phyloP scores from a whole-genome alignment of 2,113 vertebrate species.

The Aspidoscelis tigris region DNA sequence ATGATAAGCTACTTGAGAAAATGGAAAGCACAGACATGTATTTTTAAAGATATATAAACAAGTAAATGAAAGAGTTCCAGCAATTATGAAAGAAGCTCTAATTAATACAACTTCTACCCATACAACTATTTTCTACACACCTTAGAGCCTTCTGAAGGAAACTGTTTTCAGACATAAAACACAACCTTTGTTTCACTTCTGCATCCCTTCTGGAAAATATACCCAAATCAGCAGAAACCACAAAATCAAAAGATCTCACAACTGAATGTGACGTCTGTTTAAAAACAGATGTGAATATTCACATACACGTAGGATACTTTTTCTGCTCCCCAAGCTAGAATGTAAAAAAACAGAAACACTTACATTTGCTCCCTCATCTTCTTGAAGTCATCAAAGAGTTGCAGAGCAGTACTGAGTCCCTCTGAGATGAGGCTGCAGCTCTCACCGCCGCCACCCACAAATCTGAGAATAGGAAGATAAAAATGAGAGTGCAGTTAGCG shows the following conservation, averaged over 20 bases:
- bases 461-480: slow-evolving; percentile 68
- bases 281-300: not conserved
- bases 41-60: not conserved
- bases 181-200: not conserved
- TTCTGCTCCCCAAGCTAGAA: rapidly evolving
- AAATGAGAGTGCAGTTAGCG: not conserved
- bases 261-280: not conserved
- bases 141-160: not conserved
- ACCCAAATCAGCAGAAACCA: not conserved
- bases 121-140: not conserved
- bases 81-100: not conserved
- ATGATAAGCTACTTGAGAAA: not conserved
- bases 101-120: not conserved
- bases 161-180: not conserved
- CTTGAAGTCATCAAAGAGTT: slow-evolving; percentile 94
- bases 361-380: slow-evolving; percentile 96
- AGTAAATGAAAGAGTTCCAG: not conserved
- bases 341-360: slow-evolving; percentile 50
- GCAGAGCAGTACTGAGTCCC: slow-evolving; percentile 90
- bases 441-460: slow-evolving; percentile 92
- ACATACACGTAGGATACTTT: too few species aligned
- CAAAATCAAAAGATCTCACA: not conserved
- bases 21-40: not conserved
- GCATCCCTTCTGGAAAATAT: not conserved
- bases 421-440: slow-evolving; percentile 94